Evolutionary conservation across 2,888 invertebrate genomes (phyloP).

Genomic region (Apotomis capreana): DNA sequence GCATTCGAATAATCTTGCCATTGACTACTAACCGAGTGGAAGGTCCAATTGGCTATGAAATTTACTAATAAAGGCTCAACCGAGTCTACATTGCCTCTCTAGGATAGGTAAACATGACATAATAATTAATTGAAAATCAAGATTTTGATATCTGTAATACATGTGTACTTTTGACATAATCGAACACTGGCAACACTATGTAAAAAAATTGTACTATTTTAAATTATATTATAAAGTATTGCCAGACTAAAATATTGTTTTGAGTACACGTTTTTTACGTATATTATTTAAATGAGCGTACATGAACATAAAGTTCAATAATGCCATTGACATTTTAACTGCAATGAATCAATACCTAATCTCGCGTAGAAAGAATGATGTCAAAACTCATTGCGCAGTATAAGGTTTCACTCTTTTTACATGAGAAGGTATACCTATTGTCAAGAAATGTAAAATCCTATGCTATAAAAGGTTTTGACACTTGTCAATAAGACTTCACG

Average conservation of each 20-base stretch:
- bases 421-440: too few relatives aligned
- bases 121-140: constrained; percentile 16
- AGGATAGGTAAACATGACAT: constrained; percentile 19
- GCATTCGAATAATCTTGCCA: constrained; percentile 64
- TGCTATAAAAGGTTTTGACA: too few relatives aligned
- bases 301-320: constrained; percentile 48
- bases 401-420: too few relatives aligned
- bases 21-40: constrained; percentile 41
- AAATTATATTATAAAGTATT: neutral
- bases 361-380: too few relatives aligned
- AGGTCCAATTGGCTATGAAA: constrained; percentile 24
- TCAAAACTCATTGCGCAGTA: too few relatives aligned
- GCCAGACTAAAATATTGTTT: neutral
- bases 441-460: too few relatives aligned
- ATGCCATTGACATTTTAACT: constrained; percentile 7
- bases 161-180: neutral
- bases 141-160: constrained; percentile 1
- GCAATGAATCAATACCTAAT: too few relatives aligned
- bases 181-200: neutral
- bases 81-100: constrained; percentile 24
- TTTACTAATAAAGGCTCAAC: neutral
- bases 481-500: too few relatives aligned
- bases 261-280: constrained; percentile 18
- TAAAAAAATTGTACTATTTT: too few relatives aligned
- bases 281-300: constrained; percentile 51